Evolutionary conservation across 2,797 vertebrate genomes (phyloP).

Genomic region (Apogon hyalosoma): DNA sequence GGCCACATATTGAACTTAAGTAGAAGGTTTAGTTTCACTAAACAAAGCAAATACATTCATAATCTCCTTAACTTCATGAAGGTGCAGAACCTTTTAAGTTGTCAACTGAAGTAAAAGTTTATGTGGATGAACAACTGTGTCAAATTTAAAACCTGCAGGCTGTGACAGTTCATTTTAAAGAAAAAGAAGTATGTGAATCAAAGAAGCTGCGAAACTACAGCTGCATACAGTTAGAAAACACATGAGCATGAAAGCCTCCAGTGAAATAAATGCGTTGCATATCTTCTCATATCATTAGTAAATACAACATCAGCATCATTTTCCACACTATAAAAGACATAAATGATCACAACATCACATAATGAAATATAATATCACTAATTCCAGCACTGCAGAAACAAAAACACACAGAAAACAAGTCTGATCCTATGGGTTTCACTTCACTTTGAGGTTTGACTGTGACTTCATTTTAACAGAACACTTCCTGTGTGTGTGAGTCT

Average conservation of each 20-base stretch:
- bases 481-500: conserved; percentile 61
- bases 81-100: background rate
- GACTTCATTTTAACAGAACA: conserved; percentile 39
- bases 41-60: background rate
- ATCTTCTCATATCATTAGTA: no score
- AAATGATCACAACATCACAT: background rate
- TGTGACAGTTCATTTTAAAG: no score
- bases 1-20: background rate
- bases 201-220: no score
- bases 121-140: no score
- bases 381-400: background rate
- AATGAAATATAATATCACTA: background rate
- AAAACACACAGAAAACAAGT: rapidly evolving
- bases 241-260: no score
- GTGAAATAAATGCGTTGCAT: no score
- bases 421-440: conserved; percentile 8
- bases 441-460: conserved; percentile 53
- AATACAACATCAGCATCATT: no score
- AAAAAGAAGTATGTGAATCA: no score
- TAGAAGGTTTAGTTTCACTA: background rate
- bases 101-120: background rate
- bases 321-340: no score
- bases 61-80: background rate
- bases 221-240: no score
- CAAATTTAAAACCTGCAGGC: no score